Evolutionary conservation across 1,140 invertebrate species (phyloP), one percentile per base, ranked within the genome.

Genomic region (Ephestia elutella): DNA sequence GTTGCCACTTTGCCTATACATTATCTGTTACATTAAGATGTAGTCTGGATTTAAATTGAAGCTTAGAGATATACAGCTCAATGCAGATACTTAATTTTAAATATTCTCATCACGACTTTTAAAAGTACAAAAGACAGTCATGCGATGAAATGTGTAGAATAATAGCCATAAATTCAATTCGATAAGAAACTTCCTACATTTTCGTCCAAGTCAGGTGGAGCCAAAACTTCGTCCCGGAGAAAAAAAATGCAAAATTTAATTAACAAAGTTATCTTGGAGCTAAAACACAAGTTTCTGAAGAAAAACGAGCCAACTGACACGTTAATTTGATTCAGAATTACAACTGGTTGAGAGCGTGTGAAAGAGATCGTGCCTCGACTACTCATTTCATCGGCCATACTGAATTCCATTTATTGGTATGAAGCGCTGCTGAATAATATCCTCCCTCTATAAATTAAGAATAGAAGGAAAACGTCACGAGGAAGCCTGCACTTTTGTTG

Each of bases 291-390:
- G 84, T 85, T 87, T 77, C 56, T 60, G 57, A 81, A 87, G 81
- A 85, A 87, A 87, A 87, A 87, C 84, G 84, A 79, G 75, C 68
- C 65, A 79, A 72, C 78, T 80, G 77, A 85, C 84, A 77, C 80
- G 80, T 82, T 87, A 82, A 87, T 85, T 87, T 73, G 75, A 84
- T 87, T 84, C 71, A 68, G 80, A 84, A 85, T 87, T 85, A 87
- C 77, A 78, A 77, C 77, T 75, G 74, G 62, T 75, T 74, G 69
- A 73, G 71, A 70, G 73, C 70, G 77, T 74, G 80, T 77, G 74
- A 72, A 80, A 62, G 62, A 69, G 70, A 75, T 76, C 75, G 78
- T 80, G 80, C 59, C 58, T 53, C 18, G 80, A 83, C 80, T 85
- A 60, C 38, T 44, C 15, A 44, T 44, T 44, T 44, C 38, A 44